A percentile compares a stretch with the other conserved stretches of the same genome.
Evolutionary conservation across 2,113 vertebrate genomes (phyloP).

Genomic region (Gymnarchus niloticus): DNA sequence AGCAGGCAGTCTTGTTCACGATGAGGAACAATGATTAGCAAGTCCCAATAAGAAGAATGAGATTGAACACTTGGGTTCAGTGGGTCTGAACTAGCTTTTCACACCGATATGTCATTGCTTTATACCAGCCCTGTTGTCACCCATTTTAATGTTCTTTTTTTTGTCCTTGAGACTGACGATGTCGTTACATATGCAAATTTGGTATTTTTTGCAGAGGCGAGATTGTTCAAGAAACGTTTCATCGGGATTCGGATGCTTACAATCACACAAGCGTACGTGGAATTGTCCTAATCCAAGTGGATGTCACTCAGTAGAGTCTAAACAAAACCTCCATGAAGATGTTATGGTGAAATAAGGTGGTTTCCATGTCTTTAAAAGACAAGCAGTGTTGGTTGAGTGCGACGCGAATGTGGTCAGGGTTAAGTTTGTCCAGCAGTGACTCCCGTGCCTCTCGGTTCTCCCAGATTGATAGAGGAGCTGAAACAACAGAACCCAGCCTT

Average conservation of each 20-base stretch:
- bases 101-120: too few relatives aligned
- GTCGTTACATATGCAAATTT: background rate
- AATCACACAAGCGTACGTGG: slow-evolving; percentile 72
- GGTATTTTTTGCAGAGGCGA: slow-evolving; percentile 52
- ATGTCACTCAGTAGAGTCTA: background rate
- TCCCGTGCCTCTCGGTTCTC: slow-evolving; percentile 2
- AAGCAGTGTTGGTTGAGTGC: background rate
- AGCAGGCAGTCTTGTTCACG: background rate
- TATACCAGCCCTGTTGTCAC: background rate
- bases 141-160: too few relatives aligned
- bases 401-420: background rate
- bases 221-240: slow-evolving; percentile 67
- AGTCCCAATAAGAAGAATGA: too few relatives aligned
- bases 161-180: background rate
- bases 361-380: background rate
- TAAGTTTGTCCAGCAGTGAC: background rate
- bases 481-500: slow-evolving; percentile 72
- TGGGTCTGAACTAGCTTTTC: background rate
- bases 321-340: background rate
- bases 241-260: slow-evolving; percentile 85
- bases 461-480: slow-evolving; percentile 71
- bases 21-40: too few relatives aligned
- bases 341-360: background rate
- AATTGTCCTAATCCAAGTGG: background rate
- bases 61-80: background rate